phyloP scores from a whole-genome alignment of 2,797 vertebrate genomes.

The Poecilia velifera region DNA sequence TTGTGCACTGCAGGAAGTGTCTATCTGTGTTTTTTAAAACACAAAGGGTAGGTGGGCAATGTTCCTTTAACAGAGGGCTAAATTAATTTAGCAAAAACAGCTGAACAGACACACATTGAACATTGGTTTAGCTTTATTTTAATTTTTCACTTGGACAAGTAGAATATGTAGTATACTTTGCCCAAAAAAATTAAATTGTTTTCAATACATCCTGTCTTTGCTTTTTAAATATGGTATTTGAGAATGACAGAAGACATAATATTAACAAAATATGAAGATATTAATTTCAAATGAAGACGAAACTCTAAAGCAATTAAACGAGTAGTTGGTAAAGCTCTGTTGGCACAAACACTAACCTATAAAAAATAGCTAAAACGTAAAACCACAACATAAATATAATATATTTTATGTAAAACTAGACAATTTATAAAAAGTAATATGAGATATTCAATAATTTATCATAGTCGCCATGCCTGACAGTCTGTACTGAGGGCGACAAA shows the following conservation, averaged over 20 bases:
- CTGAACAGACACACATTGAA: background rate
- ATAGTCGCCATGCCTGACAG: slow-evolving; percentile 14
- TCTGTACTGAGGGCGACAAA: slow-evolving; percentile 32
- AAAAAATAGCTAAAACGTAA: background rate
- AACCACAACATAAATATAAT: background rate
- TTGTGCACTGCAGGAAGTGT: background rate
- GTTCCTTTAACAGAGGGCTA: background rate
- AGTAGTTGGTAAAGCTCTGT: background rate
- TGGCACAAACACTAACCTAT: background rate
- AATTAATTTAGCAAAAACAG: background rate
- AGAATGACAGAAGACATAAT: background rate
- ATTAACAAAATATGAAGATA: background rate
- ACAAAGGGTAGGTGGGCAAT: background rate
- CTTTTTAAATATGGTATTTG: background rate
- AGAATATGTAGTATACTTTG: background rate
- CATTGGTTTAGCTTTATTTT: background rate
- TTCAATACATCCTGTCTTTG: background rate
- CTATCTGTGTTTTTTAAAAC: background rate
- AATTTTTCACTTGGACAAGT: background rate
- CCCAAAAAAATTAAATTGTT: background rate
- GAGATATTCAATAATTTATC: too few relatives aligned
- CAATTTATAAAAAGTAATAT: background rate
- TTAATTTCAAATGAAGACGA: background rate
- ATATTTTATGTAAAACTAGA: background rate
- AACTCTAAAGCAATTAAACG: background rate